Percentiles rank a stretch among this genome's conserved stretches.
phyloP scores from a whole-genome alignment of 1,140 invertebrate species.

The Leptonema lineaticorne region DNA sequence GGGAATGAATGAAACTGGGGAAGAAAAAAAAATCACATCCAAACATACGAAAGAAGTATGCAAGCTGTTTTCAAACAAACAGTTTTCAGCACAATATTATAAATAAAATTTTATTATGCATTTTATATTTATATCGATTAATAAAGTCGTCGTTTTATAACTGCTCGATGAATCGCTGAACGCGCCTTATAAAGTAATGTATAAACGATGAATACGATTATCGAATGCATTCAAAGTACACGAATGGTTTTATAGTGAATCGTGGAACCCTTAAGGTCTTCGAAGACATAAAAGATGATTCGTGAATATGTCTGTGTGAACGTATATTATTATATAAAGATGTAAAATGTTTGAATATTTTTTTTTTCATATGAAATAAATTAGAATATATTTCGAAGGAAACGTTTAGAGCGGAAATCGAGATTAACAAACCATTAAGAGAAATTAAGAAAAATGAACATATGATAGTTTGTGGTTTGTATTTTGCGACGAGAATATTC shows the following conservation, averaged over 20 bases:
- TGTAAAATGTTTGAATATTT: neutral
- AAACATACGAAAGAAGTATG: too few relatives aligned
- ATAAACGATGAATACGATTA: neutral
- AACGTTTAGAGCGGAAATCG: constrained; percentile 36
- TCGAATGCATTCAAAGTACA: neutral
- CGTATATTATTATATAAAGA: neutral
- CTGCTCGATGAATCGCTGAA: too few relatives aligned
- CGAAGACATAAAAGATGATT: too few relatives aligned
- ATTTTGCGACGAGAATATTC: neutral
- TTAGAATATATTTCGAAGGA: neutral
- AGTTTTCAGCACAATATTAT: too few relatives aligned
- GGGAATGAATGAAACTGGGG: constrained; percentile 35
- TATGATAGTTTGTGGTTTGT: too few relatives aligned
- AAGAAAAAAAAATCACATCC: neutral
- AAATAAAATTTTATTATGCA: too few relatives aligned
- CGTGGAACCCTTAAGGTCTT: too few relatives aligned
- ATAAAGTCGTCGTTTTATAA: too few relatives aligned
- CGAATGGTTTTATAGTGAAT: neutral
- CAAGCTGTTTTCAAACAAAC: too few relatives aligned
- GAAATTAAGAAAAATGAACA: constrained; percentile 5
- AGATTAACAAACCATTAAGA: constrained; percentile 42
- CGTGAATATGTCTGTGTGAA: neutral
- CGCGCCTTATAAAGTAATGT: constrained; percentile 1
- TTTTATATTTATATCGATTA: too few relatives aligned
- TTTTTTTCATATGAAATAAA: constrained; percentile 1